Percentiles rank a stretch among this genome's conserved stretches.
phyloP scores from a whole-genome alignment of 2,113 vertebrate species.

The Nettapus auritus region DNA sequence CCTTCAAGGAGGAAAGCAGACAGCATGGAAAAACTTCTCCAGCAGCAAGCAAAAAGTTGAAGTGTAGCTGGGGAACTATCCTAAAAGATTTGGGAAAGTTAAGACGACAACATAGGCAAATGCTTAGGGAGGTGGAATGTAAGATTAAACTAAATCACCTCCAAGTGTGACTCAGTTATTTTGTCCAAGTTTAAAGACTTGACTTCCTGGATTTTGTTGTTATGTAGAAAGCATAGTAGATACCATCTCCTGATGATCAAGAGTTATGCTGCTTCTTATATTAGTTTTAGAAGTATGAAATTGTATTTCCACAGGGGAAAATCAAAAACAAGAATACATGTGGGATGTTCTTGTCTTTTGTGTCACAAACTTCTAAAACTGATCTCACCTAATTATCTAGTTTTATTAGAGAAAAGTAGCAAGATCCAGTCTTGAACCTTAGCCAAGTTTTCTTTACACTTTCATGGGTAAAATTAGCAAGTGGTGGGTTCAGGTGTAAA shows the following conservation, averaged over 20 bases:
- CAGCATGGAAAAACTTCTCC: rapidly evolving
- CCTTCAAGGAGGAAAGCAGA: background rate
- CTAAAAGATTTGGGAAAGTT: background rate
- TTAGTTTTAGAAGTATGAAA: background rate
- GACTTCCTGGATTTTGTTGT: background rate
- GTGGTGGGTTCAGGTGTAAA: background rate
- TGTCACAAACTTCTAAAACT: background rate
- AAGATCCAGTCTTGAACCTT: background rate
- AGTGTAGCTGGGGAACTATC: background rate
- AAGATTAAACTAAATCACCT: background rate
- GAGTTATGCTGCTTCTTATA: background rate
- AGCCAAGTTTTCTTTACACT: background rate
- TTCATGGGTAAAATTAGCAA: background rate
- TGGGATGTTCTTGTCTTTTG: background rate
- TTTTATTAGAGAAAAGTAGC: background rate
- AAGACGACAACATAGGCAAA: background rate
- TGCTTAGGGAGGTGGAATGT: background rate
- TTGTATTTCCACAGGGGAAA: background rate
- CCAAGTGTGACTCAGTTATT: background rate
- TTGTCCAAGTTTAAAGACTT: background rate
- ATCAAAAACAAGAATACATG: background rate
- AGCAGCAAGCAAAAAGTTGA: background rate
- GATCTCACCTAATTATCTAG: background rate
- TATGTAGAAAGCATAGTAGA: background rate
- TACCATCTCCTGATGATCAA: no score